These are phyloP conservation scores for Tipula helvola DNA, from an alignment of 2,888 invertebrate genomes.

Conservation along the genomic window DNA sequence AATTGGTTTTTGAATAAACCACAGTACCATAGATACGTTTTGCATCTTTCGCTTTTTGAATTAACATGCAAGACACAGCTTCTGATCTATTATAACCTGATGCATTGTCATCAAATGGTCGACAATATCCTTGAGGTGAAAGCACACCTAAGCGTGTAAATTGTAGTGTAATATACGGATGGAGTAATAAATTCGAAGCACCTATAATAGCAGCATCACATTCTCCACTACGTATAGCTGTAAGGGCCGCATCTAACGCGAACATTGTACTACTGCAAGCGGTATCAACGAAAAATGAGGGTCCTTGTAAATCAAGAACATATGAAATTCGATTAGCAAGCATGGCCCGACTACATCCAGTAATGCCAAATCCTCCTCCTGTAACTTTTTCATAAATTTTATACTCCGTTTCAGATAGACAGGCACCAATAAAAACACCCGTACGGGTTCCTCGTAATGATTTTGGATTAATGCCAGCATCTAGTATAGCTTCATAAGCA, in stretches of 20 bases:
- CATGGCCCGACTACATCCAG: constrained; percentile 74
- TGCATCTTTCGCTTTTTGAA: constrained; percentile 59
- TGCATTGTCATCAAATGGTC: constrained; percentile 76
- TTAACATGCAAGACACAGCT: constrained; percentile 52
- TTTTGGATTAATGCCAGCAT: constrained; percentile 58
- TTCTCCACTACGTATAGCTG: constrained; percentile 60
- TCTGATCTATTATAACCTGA: constrained; percentile 79
- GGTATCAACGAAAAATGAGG: constrained; percentile 79
- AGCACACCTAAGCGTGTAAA: constrained; percentile 69
- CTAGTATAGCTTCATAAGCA: constrained; percentile 65
- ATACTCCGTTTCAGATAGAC: constrained; percentile 59
- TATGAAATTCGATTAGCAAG: constrained; percentile 84
- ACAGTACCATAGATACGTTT: constrained; percentile 55
- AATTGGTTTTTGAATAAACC: constrained; percentile 67
- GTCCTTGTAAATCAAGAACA: constrained; percentile 76
- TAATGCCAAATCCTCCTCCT: constrained; percentile 37
- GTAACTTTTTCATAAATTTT: constrained; percentile 55
- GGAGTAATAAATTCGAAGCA: constrained; percentile 72
- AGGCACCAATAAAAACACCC: constrained; percentile 62
- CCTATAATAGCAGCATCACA: constrained; percentile 86
- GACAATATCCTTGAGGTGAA: constrained; percentile 75
- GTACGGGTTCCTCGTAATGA: constrained; percentile 50
- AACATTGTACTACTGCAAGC: constrained; percentile 91
- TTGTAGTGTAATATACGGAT: constrained; percentile 79
- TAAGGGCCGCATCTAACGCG: constrained; percentile 72